These are phyloP conservation scores for honey bee (Apis mellifera) DNA, from an alignment of 1,140 invertebrate species.

Conservation along the genomic window Amel_HAv3.1 CM009935.2:7357501-7358000, in stretches of 20 bases:
- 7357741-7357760: conserved; percentile 69
- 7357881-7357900: conserved; percentile 60
- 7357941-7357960: neutral
- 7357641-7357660: neutral
- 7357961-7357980: neutral
- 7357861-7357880: conserved; percentile 54
- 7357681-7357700: conserved; percentile 67
- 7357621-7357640: conserved; percentile 20
- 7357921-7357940: conserved; percentile 18
- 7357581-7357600: neutral
- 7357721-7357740: conserved; percentile 64
- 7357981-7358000: neutral
- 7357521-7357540: conserved; percentile 34
- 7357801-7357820: neutral
- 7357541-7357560: conserved; percentile 3
- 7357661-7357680: conserved; percentile 13
- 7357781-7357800: conserved; percentile 24
- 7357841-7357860: conserved; percentile 60
- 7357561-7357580: too few relatives aligned
- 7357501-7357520: neutral
- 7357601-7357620: neutral
- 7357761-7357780: conserved; percentile 22
- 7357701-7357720: conserved; percentile 64
- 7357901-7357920: conserved; percentile 48
- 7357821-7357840: conserved; percentile 7